These are phyloP conservation scores for Didymodactylos carnosus DNA, from an alignment of 2,888 invertebrate species.

Conservation along the genomic window DNA sequence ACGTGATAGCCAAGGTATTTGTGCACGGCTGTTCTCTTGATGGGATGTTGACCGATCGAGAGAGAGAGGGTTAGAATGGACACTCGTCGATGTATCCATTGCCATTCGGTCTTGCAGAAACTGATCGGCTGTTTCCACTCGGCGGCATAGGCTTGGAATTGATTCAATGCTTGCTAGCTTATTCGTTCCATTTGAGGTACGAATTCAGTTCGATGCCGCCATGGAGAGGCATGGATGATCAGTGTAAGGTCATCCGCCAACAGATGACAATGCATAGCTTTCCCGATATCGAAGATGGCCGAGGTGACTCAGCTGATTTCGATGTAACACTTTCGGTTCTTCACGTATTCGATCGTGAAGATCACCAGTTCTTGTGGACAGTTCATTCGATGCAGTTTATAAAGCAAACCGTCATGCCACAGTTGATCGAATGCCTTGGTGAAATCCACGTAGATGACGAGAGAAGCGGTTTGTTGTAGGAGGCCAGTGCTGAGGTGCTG, in stretches of 20 bases:
- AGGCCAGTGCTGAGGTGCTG: background rate
- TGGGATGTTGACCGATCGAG: background rate
- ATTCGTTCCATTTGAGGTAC: background rate
- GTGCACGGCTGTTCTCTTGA: background rate
- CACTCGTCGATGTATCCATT: background rate
- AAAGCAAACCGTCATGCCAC: background rate
- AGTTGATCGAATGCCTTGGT: background rate
- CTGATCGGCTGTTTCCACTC: background rate
- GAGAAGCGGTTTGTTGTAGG: background rate
- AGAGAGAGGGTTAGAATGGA: background rate
- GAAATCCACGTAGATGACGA: background rate
- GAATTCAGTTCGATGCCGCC: background rate
- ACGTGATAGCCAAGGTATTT: background rate
- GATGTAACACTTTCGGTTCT: background rate
- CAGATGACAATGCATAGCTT: background rate
- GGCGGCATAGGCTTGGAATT: background rate
- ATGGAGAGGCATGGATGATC: background rate
- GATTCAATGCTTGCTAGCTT: background rate
- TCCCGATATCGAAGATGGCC: background rate
- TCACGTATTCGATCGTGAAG: background rate
- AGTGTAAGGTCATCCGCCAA: background rate
- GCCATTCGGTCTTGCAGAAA: background rate
- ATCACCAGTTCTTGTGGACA: background rate
- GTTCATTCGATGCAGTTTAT: background rate
- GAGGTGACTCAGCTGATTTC: background rate